Evolutionary conservation across 2,888 invertebrate genomes (phyloP).

Genomic region (Drosophila incognita): DNA sequence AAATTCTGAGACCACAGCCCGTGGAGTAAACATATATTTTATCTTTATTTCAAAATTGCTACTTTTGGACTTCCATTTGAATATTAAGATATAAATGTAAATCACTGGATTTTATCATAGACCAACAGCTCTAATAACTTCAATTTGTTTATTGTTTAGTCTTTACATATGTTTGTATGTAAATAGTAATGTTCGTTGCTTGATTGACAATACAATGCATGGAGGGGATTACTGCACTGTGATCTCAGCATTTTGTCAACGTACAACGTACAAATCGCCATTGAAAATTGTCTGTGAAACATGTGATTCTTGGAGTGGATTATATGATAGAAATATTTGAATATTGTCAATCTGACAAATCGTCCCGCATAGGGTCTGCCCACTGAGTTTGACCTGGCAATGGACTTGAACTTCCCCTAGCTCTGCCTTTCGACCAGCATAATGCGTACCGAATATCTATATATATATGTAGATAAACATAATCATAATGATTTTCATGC

Average conservation of each 20-base stretch:
- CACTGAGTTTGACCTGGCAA: conserved; percentile 8
- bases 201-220: not conserved
- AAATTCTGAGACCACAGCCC: not conserved
- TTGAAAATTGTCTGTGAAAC: not conserved
- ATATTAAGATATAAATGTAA: not conserved
- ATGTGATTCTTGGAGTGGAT: not conserved
- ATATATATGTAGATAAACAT: conserved; percentile 40
- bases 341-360: conserved; percentile 33
- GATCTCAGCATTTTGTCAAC: not conserved
- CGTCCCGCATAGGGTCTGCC: conserved; percentile 40
- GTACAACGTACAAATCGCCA: not conserved
- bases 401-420: conserved; percentile 16
- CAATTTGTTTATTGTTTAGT: not conserved
- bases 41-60: not conserved
- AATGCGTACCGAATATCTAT: conserved; percentile 18
- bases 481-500: conserved; percentile 55
- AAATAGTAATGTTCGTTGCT: not conserved
- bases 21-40: not conserved
- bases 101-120: not conserved
- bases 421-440: conserved; percentile 59
- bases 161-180: not conserved
- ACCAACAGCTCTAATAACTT: not conserved
- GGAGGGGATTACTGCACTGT: not conserved
- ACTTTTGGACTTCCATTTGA: not conserved
- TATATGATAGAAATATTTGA: conserved; percentile 1